phyloP scores from a whole-genome alignment of 2,113 vertebrate species.

The Megalops atlanticus region DNA sequence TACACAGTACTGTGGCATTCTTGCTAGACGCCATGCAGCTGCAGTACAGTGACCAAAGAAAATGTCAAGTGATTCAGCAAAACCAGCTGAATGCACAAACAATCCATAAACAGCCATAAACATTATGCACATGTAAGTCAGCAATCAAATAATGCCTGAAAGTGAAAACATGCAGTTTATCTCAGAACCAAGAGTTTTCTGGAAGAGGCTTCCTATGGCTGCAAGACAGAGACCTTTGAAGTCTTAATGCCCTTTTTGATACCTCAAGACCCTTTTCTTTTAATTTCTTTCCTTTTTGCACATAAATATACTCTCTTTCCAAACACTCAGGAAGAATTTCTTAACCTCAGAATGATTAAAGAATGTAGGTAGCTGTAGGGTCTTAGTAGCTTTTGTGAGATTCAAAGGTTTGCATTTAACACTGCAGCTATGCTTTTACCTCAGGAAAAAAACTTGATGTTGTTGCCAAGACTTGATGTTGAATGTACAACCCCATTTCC shows the following conservation, averaged over 20 bases:
- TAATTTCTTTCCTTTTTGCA: conserved; percentile 59
- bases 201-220: neutral
- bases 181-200: too few species aligned
- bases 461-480: conserved; percentile 63
- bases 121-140: too few species aligned
- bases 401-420: neutral
- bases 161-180: too few species aligned
- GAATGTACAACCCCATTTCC: too few species aligned
- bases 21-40: too few species aligned
- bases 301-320: conserved; percentile 63
- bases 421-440: conserved; percentile 34
- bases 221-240: neutral
- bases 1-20: too few species aligned
- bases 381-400: too few species aligned
- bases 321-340: conserved; percentile 77
- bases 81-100: too few species aligned
- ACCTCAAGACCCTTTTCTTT: neutral
- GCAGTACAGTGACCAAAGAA: too few species aligned
- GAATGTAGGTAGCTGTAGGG: conserved; percentile 52
- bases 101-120: too few species aligned
- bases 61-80: too few species aligned
- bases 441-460: conserved; percentile 65
- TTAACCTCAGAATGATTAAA: conserved; percentile 69
- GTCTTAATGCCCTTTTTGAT: neutral
- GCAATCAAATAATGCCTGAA: too few species aligned